Evolutionary conservation across 2,797 vertebrate genomes (phyloP), one percentile per base, ranked within the genome.

Genomic region (Gallinago solitaria): DNA sequence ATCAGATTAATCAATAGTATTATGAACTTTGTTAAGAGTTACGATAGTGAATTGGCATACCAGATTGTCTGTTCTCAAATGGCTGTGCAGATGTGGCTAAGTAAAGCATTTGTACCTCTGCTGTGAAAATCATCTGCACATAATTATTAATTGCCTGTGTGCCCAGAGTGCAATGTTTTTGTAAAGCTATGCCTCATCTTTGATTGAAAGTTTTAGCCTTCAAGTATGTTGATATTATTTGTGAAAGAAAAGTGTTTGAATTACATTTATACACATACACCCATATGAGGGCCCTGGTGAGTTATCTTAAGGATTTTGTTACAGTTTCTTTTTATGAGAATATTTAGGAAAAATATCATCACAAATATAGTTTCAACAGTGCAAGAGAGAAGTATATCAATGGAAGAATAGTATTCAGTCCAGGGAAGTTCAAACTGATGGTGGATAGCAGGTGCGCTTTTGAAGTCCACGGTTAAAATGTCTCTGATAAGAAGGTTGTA

Each of bases 401-500:
- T 71, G 50, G 61, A 64, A 87, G 20, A 80, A n/a, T 80, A 87
- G 71, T 69, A 76, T 41, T 61, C 14, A 80, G 63, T 12, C 21
- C 13, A 27, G 45, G 37, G 59, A 83, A 89, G 83, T 87, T 71
- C 23, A 47, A n/a, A 51, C 5, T 71, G 41, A 27, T 50, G 19
- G 15, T 65, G 37, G 16, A 76, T 23, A 65, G 35, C 76, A 87
- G 54, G 68, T 47, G 54, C 15, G 76, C 61, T 83, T 91, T 61
- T 83, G 53, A 78, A 88, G 83, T 69, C 24, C 47, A 39, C 47
- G 21, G 65, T 87, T 93, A 92, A 89, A 92, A 78, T 57, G 60
- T 79, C 61, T 77, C 81, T 80, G 57, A 41, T 93, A 87, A 94
- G 78, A 90, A 87, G 78, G 80, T 71, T 95, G 64, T 61, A 87